Base-by-base conservation (phyloP, 2,888 invertebrate genomes). In the Heteropelma amictum region DNA sequence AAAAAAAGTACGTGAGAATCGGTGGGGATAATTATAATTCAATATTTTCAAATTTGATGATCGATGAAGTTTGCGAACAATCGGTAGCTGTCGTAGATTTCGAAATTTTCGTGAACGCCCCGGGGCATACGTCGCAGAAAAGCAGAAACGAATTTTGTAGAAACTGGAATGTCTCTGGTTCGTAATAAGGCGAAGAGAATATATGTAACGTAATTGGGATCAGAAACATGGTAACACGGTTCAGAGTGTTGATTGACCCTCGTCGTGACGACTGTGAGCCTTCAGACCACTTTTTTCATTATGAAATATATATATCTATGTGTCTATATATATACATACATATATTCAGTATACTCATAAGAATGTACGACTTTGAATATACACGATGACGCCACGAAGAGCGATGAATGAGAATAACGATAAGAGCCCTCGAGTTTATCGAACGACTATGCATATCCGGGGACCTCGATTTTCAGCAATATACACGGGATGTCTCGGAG, bases 361-460 rank as follows among this genome's bases (percentile, higher is more conserved):
- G 61, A 73, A 54, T 40, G 47, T 35, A 35, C 8, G 35, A 17
- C 35, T 28, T 17, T 3, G 1, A 5, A 33, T 17, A 33, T 30
- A 30, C 5, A 17, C 10, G 38, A 14, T 21, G 45, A 19, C 42
- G 54, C 42, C 40, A 21, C 8, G 14, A 38, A 49, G 19, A 38
- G 54, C 47, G 63, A 56, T 71, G 63, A 65, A 72, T 72, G 54
- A 54, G 40, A 63, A 61, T 42, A 12, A 53, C 38, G 72, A 72
- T 72, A 72, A 72, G 54, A 47, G 33, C 12, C 54, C 63, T 40
- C 10, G 38, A 60, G 54, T 72, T 72, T 72, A 72, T 72, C 67
- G 72, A 67, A 23, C 28, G 23, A 12, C 21, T 21, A 21, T 54
- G 30, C 67, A 54, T 65, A 61, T 61, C 45, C 65, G 51, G 65